Conservation (phyloP, 2,797 vertebrate species). For the Pangasius djambal region DNA sequence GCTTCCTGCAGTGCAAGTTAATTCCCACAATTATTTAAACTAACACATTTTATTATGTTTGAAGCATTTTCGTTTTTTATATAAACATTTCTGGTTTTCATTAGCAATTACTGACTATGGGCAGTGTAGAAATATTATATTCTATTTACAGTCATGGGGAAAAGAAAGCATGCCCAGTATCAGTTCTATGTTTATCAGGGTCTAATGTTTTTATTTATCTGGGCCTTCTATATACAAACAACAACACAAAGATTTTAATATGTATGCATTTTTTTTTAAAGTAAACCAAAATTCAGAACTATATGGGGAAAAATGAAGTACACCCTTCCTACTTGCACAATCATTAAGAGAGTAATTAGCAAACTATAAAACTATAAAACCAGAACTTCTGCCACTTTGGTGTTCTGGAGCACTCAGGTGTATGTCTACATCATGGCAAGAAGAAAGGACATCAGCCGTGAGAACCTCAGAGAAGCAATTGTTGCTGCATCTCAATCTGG, state of each 20-base stretch:
- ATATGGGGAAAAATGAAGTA: neutral
- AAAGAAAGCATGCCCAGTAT: neutral
- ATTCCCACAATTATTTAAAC: slow-evolving; percentile 9
- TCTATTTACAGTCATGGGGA: neutral
- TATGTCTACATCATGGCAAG: neutral
- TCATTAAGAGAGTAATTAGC: neutral
- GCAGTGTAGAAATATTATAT: neutral
- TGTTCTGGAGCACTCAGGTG: neutral
- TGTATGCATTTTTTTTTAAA: neutral
- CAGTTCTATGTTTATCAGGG: neutral
- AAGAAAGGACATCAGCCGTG: neutral
- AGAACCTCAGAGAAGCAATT: neutral
- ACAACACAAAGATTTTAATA: neutral
- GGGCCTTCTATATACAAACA: neutral
- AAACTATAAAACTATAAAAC: neutral
- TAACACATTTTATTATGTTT: neutral
- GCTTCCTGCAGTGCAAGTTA: neutral
- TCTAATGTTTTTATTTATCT: neutral
- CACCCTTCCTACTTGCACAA: neutral
- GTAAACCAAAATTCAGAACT: neutral
- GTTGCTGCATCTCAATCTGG: neutral
- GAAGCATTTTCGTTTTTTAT: neutral
- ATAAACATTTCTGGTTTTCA: neutral
- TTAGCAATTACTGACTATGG: neutral
- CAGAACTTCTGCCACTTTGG: neutral